Evolutionary conservation across 1,140 invertebrate species (phyloP).

Genomic region (Subanguina moxae): DNA sequence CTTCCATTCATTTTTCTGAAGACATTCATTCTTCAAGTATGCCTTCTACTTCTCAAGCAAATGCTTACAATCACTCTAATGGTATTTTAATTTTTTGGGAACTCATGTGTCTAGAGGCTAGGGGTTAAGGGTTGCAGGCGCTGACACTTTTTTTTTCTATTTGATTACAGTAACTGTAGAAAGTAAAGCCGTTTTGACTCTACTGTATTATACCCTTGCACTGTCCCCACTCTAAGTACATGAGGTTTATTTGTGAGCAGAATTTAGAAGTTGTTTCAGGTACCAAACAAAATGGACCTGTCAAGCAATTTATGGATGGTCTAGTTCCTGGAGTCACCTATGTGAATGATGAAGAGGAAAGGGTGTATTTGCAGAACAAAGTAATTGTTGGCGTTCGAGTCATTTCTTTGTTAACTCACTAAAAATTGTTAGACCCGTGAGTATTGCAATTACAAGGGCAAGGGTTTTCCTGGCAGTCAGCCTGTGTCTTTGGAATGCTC

Average conservation of each 20-base stretch:
- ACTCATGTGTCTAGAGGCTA: too few relatives aligned
- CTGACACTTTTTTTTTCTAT: too few relatives aligned
- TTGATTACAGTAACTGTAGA: too few relatives aligned
- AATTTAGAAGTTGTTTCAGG: background rate
- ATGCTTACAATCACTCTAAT: too few relatives aligned
- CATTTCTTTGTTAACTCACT: background rate
- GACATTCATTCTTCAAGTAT: too few relatives aligned
- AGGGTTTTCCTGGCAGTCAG: constrained; percentile 87
- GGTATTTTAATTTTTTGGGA: too few relatives aligned
- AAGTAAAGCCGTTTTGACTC: too few relatives aligned
- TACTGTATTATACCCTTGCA: too few relatives aligned
- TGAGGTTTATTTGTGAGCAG: background rate
- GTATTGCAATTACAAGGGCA: background rate
- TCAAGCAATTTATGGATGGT: constrained; percentile 60
- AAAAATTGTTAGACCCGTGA: background rate
- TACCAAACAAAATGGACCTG: background rate
- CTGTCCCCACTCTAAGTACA: background rate
- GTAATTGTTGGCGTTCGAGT: constrained; percentile 2
- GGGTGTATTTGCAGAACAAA: constrained; percentile 6
- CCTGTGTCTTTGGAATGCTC: constrained; percentile 81
- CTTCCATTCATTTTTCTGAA: too few relatives aligned
- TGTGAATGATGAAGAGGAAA: constrained; percentile 44
- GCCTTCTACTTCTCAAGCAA: too few relatives aligned
- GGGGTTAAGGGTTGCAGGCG: too few relatives aligned
- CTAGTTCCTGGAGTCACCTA: constrained; percentile 57